Base-by-base conservation (phyloP, 2,797 vertebrate genomes). In the Chrosomus eos region DNA sequence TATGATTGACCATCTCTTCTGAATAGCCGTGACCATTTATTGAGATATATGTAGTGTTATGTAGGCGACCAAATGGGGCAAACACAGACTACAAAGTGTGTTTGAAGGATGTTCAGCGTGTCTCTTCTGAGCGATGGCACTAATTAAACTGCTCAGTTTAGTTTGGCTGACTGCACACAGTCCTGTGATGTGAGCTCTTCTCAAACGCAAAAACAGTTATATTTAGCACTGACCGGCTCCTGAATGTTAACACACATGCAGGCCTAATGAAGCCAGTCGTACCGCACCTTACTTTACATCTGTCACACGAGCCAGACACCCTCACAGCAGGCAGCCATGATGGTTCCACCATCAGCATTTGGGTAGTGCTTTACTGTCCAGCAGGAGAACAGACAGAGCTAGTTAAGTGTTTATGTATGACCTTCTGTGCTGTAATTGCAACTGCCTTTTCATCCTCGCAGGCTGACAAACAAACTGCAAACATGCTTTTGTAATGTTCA, bases 61-160 rank as follows among this genome's bases (percentile, higher is more conserved):
- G 21, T 14, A 58, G 48, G 48, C 7, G 55, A 68, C 33, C 60
- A 14, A 18, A 76, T 13, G 19, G 21, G n/a, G 11, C 45, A 16
- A 58, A 51, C 60, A 40, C 18, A 14, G 19, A 55, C 51, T 38
- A 38, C 58, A 55, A 67, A 55, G 73, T 64, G 19, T 76, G 81
- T 71, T 71, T 53, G 60, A 81, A 81, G 84, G 31, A 68, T 3
- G 5, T 51, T 31, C 45, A 53, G 26, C 13, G 45, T 75, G 80
- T 71, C 23, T 48, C 10, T 70, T 36, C 85, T 92, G 90, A 93
- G 86, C 90, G 92, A 91, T 90, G 84, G 90, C 90, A 91, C 86
- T 92, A 92, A 94, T 93, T 94, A 92, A 88, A 90, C 45, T 14
- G 83, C 84, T 74, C 77, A 93, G 93, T 94, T 94, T 93, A 92